Evolutionary conservation across 2,113 vertebrate species (phyloP), one percentile per base, ranked within the genome.

Genomic region (Mesitornis unicolor): DNA sequence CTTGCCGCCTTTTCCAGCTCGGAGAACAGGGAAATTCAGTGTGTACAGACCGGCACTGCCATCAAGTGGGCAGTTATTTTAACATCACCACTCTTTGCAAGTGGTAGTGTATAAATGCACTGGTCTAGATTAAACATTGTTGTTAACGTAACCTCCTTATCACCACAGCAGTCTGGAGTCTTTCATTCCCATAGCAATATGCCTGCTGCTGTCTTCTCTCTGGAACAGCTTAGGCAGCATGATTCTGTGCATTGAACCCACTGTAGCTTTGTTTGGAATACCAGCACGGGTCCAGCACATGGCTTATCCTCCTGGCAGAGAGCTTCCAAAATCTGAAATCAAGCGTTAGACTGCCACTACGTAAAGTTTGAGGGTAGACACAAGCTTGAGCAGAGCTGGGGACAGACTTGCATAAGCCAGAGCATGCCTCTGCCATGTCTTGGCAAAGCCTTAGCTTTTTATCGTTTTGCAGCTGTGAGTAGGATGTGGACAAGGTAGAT

Each of bases 61-160:
- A 96, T 90, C 95, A 84, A 89, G 96, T 64, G 97, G 96, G 56
- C 82, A 61, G 9, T 51, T 63, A 4, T 3, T 85, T 76, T 73
- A 84, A 57, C 60, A 40, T 35, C 68, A 42, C 60, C 12, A 0
- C 42, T 85, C 45, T 56, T 71, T 36, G 54, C 76, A 11, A 48
- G 35, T 7, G 1, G 3, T 18, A 16, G 20, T 9, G 9, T 54
- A 3, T 53, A 57, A 80, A 63, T 24, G 40, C 8, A 5, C 35
- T 43, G 71, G 24, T 75, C 79, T 78, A 31, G 78, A 80, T 95
- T 70, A 96, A 88, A 57, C 50, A 5, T 16, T 35, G 48, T 28
- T 75, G 61, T 65, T 92, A 74, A 47, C 43, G 48, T 51, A 63
- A 29, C 35, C 68, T 70, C 54, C 76, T 84, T 84, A 75, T 87